Percentiles rank a stretch among this genome's conserved stretches.
Conservation (phyloP, 1,140 invertebrate genomes). For the Acyrthosiphon pisum region DNA sequence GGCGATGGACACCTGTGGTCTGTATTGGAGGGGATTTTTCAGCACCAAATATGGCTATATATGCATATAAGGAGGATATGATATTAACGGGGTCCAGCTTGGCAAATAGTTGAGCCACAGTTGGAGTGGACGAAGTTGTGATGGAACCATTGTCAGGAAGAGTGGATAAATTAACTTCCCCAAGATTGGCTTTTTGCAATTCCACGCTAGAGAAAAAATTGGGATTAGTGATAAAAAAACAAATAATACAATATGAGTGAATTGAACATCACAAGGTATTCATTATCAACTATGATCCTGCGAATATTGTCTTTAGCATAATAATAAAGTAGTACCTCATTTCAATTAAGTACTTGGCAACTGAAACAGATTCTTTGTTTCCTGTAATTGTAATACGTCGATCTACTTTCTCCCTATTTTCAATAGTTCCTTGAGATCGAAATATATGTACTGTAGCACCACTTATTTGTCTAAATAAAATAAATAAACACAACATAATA, state of each 20-base stretch:
- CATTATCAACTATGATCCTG: slow-evolving; percentile 23
- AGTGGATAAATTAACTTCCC: slow-evolving; percentile 70
- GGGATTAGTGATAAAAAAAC: slow-evolving; percentile 54
- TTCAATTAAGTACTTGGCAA: slow-evolving; percentile 76
- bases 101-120: slow-evolving; percentile 79
- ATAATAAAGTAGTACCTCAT: slow-evolving; percentile 65
- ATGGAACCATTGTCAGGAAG: slow-evolving; percentile 65
- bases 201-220: slow-evolving; percentile 81
- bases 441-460: slow-evolving; percentile 76
- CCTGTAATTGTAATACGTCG: slow-evolving; percentile 73
- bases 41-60: slow-evolving; percentile 64
- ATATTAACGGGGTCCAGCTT: slow-evolving; percentile 88
- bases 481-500: neutral
- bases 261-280: neutral
- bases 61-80: slow-evolving; percentile 73
- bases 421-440: slow-evolving; percentile 70
- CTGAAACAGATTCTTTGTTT: slow-evolving; percentile 71
- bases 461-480: slow-evolving; percentile 69
- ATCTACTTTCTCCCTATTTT: slow-evolving; percentile 65
- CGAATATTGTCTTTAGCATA: neutral
- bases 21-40: slow-evolving; percentile 72
- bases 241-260: slow-evolving; percentile 28
- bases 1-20: slow-evolving; percentile 84
- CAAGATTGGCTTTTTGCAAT: slow-evolving; percentile 98
- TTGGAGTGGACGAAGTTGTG: slow-evolving; percentile 64